Evolutionary conservation across 2,113 vertebrate species (phyloP).

Genomic region (Aspiorhynchus laticeps): DNA sequence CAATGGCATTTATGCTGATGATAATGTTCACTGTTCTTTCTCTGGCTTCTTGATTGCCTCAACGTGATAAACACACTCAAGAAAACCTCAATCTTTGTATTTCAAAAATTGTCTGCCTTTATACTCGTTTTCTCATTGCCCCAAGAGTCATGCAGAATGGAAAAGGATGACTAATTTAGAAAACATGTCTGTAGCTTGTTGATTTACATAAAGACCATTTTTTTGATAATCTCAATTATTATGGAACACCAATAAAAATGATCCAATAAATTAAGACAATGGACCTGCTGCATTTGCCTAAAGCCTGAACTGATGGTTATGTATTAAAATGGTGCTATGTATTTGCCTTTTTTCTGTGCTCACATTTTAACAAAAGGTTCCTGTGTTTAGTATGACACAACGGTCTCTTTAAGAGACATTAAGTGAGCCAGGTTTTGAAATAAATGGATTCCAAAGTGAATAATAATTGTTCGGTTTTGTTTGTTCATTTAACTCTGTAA

Average conservation of each 20-base stretch:
- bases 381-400: constrained; percentile 61
- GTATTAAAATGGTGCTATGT: constrained; percentile 22
- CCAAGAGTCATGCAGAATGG: constrained; percentile 1
- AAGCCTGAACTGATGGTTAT: not conserved
- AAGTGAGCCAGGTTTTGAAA: not conserved
- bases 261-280: not conserved
- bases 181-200: not conserved
- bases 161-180: not conserved
- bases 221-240: not conserved
- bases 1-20: constrained; percentile 91
- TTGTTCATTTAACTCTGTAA: constrained; percentile 49
- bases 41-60: constrained; percentile 93
- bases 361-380: constrained; percentile 67
- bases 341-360: constrained; percentile 58
- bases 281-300: not conserved
- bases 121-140: constrained; percentile 26
- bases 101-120: constrained; percentile 47
- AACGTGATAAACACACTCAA: constrained; percentile 77
- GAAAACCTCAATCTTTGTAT: constrained; percentile 61
- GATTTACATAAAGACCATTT: not conserved
- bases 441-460: constrained; percentile 32
- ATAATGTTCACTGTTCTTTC: constrained; percentile 93
- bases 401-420: not conserved
- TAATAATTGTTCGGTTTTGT: not conserved
- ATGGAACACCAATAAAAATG: not conserved